Base-by-base conservation (phyloP, 2,888 invertebrate genomes). In the Phrixothrix hirtus region DNA sequence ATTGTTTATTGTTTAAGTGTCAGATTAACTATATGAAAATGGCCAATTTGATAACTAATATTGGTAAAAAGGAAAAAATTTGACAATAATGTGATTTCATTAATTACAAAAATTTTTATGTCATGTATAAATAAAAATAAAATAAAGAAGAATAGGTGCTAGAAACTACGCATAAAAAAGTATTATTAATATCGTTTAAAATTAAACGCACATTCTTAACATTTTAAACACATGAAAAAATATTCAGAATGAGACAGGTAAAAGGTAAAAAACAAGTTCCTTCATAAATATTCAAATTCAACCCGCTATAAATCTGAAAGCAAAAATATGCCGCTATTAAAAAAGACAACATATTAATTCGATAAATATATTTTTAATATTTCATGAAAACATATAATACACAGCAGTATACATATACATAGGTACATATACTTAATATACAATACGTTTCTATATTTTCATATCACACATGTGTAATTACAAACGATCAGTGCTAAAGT, bases 331-430 rank as follows among this genome's bases (percentile, higher is more conserved):
- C 62, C 67, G 72, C 70, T 68, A 71, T 74, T 74, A 74, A 73
- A 72, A 71, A 69, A 69, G 70, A 72, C 72, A 72, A 73, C 72
- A 69, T 72, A 71, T 72, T 73, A 72, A 74, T 74, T 71, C 71
- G 69, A 72, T 67, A 71, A 73, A 72, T 72, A 72, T 73, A 71
- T 72, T 68, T 71, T 73, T 69, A 66, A 70, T 66, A 48, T 44
- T 56, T 56, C 48, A 51, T 56, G 52, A 56, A 56, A 56, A 56
- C 52, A 56, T 56, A 55, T 55, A 56, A 60, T 58, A 60, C 58
- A 60, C 52, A 49, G 49, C 55, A 55, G 56, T 58, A 53, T 57
- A 60, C 58, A 58, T 60, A 37, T 55, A 52, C 52, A n/a, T n/a
- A n/a, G n/a, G 48, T 58, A 52, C 55, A 58, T 50, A 55, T 45